A percentile compares a stretch with the other conserved stretches of the same genome.
Conservation (phyloP, 2,888 invertebrate species). For the Hecatera dysodea region DNA sequence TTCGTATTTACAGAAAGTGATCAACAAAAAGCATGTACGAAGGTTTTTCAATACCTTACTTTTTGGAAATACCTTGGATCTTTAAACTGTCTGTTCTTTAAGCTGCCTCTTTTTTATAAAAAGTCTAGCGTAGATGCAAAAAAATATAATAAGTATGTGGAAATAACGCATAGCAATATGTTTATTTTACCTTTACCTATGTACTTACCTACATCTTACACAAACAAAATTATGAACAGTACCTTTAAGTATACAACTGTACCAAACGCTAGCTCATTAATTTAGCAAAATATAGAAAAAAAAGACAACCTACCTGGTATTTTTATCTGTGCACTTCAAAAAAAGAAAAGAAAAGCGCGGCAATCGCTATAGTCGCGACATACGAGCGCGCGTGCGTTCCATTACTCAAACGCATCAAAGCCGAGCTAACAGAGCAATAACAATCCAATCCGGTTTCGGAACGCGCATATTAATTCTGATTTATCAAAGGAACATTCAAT, state of each 20-base stretch:
- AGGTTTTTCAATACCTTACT: too few relatives aligned
- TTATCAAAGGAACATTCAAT: conserved; percentile 83
- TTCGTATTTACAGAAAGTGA: too few relatives aligned
- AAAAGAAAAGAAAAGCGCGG: conserved; percentile 38
- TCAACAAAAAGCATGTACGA: too few relatives aligned
- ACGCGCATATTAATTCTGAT: conserved; percentile 80
- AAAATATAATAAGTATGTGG: too few relatives aligned
- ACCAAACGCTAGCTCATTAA: conserved; percentile 1
- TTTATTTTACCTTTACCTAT: too few relatives aligned
- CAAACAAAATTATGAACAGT: not conserved
- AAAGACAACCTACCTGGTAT: conserved; percentile 33
- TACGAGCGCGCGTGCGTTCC: conserved; percentile 66
- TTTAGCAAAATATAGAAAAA: conserved; percentile 13
- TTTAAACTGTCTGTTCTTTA: too few relatives aligned
- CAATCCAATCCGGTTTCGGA: conserved; percentile 74
- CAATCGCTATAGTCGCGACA: conserved; percentile 64
- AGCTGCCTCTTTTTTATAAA: too few relatives aligned
- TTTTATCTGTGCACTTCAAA: conserved; percentile 37
- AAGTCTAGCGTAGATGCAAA: too few relatives aligned
- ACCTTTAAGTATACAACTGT: not conserved
- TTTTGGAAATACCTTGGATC: too few relatives aligned
- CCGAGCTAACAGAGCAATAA: conserved; percentile 77
- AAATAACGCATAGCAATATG: too few relatives aligned
- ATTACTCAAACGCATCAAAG: conserved; percentile 76
- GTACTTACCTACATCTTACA: too few relatives aligned